phyloP scores from a whole-genome alignment of 2,113 vertebrate species.

The Gobius niger region DNA sequence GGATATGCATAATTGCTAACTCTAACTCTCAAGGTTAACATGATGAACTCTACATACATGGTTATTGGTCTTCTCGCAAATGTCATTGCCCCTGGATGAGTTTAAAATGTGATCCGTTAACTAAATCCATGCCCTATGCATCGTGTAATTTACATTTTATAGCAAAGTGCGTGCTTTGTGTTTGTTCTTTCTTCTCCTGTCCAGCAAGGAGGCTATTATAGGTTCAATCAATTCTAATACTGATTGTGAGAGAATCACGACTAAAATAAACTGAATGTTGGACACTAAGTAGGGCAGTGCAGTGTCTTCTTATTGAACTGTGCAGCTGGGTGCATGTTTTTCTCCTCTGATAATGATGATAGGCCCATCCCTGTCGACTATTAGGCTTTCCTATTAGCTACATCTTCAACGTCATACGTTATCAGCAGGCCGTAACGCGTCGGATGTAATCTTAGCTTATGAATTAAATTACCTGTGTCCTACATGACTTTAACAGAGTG shows the following conservation, averaged over 20 bases:
- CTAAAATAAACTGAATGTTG: not conserved
- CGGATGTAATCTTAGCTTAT: conserved; percentile 67
- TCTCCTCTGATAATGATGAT: conserved; percentile 40
- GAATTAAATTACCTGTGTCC: conserved; percentile 74
- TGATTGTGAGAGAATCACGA: too few species aligned
- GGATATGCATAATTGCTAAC: too few species aligned
- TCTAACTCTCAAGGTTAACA: too few species aligned
- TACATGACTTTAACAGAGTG: conserved; percentile 72
- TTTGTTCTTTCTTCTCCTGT: too few species aligned
- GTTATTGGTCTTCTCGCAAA: too few species aligned
- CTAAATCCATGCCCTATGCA: not conserved
- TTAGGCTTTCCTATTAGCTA: conserved; percentile 62
- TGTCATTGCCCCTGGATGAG: too few species aligned
- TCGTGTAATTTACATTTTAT: too few species aligned
- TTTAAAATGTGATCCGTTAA: not conserved
- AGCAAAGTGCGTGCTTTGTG: too few species aligned
- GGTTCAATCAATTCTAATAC: too few species aligned
- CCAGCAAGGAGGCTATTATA: too few species aligned
- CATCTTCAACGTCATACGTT: conserved; percentile 70
- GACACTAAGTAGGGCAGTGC: not conserved
- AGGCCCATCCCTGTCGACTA: conserved; percentile 50
- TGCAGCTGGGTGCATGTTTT: conserved; percentile 26
- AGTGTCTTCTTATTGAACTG: conserved; percentile 23
- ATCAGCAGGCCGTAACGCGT: conserved; percentile 68
- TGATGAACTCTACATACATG: too few species aligned